Evolutionary conservation across 2,113 vertebrate genomes (phyloP).

Genomic region (Eulemur rufifrons): DNA sequence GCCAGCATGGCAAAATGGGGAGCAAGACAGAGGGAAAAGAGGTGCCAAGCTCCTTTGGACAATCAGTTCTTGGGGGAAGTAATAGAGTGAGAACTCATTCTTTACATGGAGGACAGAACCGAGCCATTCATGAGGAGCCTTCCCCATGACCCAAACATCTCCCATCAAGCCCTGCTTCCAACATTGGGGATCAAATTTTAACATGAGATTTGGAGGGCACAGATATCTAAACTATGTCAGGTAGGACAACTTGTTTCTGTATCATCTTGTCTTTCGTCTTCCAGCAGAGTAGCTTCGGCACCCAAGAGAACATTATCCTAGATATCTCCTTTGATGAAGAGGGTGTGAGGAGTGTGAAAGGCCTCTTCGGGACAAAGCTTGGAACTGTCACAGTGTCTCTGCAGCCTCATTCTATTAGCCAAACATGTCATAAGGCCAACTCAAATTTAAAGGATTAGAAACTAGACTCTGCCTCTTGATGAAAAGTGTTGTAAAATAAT

Average conservation of each 20-base stretch:
- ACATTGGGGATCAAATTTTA: too few species aligned
- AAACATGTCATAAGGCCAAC: neutral
- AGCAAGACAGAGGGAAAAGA: too few species aligned
- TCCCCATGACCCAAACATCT: too few species aligned
- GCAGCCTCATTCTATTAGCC: neutral
- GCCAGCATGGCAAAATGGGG: too few species aligned
- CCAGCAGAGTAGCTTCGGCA: neutral
- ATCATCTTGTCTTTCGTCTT: neutral
- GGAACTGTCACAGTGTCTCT: neutral
- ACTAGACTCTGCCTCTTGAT: neutral
- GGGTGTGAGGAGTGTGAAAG: neutral
- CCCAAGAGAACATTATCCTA: neutral
- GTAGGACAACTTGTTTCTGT: neutral
- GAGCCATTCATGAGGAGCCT: too few species aligned
- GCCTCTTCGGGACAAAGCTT: neutral
- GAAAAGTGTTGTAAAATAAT: neutral
- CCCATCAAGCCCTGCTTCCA: too few species aligned
- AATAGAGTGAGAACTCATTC: too few species aligned
- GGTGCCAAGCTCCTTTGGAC: too few species aligned
- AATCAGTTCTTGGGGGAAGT: too few species aligned
- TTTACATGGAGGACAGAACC: too few species aligned
- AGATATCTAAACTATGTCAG: too few species aligned
- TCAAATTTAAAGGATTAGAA: neutral
- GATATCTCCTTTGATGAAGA: neutral
- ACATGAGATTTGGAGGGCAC: too few species aligned